Evolutionary conservation across 2,797 vertebrate genomes (phyloP).

Genomic region (Eptatretus atami): DNA sequence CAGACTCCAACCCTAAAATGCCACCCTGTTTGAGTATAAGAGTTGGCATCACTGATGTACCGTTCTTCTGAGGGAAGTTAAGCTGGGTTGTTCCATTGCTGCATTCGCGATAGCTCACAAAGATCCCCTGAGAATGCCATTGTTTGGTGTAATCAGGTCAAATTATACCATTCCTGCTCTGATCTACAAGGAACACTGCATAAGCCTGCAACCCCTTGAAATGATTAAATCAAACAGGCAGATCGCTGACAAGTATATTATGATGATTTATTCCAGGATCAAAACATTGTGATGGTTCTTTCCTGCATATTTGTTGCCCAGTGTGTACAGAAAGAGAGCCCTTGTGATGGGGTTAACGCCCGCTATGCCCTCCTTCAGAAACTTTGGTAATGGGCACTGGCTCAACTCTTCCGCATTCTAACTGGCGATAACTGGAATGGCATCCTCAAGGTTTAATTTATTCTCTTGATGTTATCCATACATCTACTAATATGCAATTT

Average conservation of each 20-base stretch:
- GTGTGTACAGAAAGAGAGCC: conserved; percentile 76
- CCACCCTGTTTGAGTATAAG: no score
- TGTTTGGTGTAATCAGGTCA: background rate
- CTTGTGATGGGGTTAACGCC: conserved; percentile 90
- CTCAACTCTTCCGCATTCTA: conserved; percentile 88
- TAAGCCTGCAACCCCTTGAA: no score
- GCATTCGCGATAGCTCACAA: no score
- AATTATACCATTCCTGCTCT: background rate
- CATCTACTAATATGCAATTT: no score
- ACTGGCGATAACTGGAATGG: conserved; percentile 97
- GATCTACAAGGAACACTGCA: no score
- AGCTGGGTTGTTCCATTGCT: no score
- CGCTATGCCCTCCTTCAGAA: conserved; percentile 87
- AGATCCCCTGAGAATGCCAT: background rate
- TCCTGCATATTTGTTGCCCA: conserved; percentile 13
- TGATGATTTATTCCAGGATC: background rate
- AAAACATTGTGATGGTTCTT: background rate
- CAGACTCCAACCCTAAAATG: no score
- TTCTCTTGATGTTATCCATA: no score
- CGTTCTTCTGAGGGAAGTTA: no score
- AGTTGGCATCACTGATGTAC: no score
- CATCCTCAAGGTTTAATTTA: conserved; percentile 61
- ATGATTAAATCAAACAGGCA: background rate
- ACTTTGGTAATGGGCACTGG: conserved; percentile 97
- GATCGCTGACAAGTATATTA: background rate